Evolutionary conservation across 2,797 vertebrate species (phyloP), one percentile per base, ranked within the genome.

Genomic region (Spea hammondii): DNA sequence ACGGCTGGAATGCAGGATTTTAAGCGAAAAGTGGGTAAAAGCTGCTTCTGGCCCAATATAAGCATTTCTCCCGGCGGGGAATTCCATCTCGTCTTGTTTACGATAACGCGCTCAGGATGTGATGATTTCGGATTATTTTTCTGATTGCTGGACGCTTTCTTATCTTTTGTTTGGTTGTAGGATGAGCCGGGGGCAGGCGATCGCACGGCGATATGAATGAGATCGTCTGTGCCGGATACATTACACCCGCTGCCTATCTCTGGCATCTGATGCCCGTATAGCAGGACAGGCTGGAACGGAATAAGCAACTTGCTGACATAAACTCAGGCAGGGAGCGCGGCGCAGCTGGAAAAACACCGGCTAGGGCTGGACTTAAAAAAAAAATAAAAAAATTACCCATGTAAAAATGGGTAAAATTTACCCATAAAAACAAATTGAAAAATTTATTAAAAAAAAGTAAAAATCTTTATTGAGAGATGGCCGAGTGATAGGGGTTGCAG

Each of bases 191-290:
- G 59, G 32, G 59, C 13, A 1, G 7, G 11, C n/a, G 55, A 57
- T 57, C 5, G n/a, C 5, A 2, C 55, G 55, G 59, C n/a, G 14
- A 62, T 62, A 62, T 10, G n/a, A 57, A 11, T 5, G 55, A 10
- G 55, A 57, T 57, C 10, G 9, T 57, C 59, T 14, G 12, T 12
- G 59, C 9, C n/a, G 55, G 55, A 59, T 59, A 59, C 11, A 59
- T 12, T 11, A 59, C 9, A 11, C 5, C n/a, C n/a, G 4, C 59
- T 62, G n/a, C n/a, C 59, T 62, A 62, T 62, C 59, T 62, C 59
- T 62, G 59, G 14, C 13, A 62, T 62, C 59, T 62, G 59, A 5
- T 62, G n/a, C 59, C 59, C 59, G n/a, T 62, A 62, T 62, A 62
- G 8, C 5, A 62, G 55, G n/a, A 13, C 2, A 59, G 32, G 32